A percentile compares a stretch with the other conserved stretches of the same genome.
Conservation (phyloP, 2,113 vertebrate species). For the Fulmarus glacialis region DNA sequence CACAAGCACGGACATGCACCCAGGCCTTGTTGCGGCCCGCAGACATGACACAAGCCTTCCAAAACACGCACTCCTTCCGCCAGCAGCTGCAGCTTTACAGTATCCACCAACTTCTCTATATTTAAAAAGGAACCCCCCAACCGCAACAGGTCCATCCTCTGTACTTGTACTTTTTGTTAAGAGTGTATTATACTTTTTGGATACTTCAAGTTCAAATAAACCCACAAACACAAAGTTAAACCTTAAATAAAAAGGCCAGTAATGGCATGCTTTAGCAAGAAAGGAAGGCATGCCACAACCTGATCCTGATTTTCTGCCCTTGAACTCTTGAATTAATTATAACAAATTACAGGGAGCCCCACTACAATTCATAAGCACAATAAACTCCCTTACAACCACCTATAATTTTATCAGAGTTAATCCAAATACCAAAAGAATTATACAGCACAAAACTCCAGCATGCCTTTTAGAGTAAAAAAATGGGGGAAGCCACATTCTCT, state of each 20-base stretch:
- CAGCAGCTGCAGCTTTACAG: neutral
- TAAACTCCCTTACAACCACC: conserved; percentile 73
- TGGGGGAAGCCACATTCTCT: neutral
- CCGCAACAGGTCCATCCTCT: neutral
- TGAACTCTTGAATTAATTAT: conserved; percentile 79
- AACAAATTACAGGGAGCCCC: conserved; percentile 81
- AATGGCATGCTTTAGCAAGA: conserved; percentile 65
- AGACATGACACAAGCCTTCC: conserved; percentile 2
- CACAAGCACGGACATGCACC: conserved; percentile 1
- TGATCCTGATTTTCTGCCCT: conserved; percentile 70
- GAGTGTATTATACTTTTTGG: conserved; percentile 12
- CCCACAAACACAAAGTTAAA: conserved; percentile 33
- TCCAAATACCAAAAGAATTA: conserved; percentile 67
- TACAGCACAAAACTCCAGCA: conserved; percentile 21
- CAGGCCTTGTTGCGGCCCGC: neutral
- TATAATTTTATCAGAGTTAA: conserved; percentile 74
- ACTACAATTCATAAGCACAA: conserved; percentile 69
- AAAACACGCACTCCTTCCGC: neutral
- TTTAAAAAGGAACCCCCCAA: neutral
- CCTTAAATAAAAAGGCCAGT: conserved; percentile 52
- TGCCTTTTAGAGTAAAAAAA: neutral
- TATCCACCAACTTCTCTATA: neutral
- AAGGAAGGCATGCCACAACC: conserved; percentile 64
- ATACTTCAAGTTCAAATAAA: conserved; percentile 63
- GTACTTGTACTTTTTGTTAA: neutral